These are phyloP conservation scores for Orius laevigatus DNA, from an alignment of 1,140 invertebrate species.

Conservation along the genomic window DNA sequence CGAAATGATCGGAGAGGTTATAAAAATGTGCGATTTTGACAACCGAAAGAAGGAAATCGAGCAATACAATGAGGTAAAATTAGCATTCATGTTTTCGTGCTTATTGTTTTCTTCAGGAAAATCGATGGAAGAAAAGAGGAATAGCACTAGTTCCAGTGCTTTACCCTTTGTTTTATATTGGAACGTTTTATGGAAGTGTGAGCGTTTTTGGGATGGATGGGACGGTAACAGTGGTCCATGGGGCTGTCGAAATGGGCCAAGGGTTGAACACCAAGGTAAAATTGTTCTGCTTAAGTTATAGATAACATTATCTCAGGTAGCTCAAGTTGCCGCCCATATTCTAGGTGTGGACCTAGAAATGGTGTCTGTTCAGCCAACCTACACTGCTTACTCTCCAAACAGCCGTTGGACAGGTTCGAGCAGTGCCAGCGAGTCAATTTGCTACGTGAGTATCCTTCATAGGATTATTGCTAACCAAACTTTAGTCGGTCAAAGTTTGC, in stretches of 20 bases:
- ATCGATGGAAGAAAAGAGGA: conserved; percentile 77
- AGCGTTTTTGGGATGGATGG: conserved; percentile 60
- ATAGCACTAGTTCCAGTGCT: conserved; percentile 64
- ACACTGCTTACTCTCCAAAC: conserved; percentile 45
- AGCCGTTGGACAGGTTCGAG: conserved; percentile 48
- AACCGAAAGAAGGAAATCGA: conserved; percentile 35
- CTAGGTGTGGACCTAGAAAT: conserved; percentile 55
- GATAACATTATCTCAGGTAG: conserved; percentile 1
- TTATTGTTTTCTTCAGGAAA: conserved; percentile 35
- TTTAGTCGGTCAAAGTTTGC: conserved; percentile 43
- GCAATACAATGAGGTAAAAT: conserved; percentile 41
- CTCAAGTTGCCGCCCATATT: conserved; percentile 39
- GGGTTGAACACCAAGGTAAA: conserved; percentile 61
- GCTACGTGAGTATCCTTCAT: conserved; percentile 32
- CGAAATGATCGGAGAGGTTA: conserved; percentile 37
- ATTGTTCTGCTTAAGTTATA: not conserved
- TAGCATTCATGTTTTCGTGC: conserved; percentile 7
- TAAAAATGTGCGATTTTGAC: conserved; percentile 40
- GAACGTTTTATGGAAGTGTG: conserved; percentile 44
- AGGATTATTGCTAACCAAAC: not conserved
- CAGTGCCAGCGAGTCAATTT: conserved; percentile 48
- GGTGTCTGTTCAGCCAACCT: conserved; percentile 48
- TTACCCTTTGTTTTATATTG: conserved; percentile 34
- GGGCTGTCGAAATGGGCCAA: conserved; percentile 73
- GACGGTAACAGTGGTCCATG: conserved; percentile 54